Conservation (phyloP, 2,888 invertebrate genomes). For the Cosmia pyralina region DNA sequence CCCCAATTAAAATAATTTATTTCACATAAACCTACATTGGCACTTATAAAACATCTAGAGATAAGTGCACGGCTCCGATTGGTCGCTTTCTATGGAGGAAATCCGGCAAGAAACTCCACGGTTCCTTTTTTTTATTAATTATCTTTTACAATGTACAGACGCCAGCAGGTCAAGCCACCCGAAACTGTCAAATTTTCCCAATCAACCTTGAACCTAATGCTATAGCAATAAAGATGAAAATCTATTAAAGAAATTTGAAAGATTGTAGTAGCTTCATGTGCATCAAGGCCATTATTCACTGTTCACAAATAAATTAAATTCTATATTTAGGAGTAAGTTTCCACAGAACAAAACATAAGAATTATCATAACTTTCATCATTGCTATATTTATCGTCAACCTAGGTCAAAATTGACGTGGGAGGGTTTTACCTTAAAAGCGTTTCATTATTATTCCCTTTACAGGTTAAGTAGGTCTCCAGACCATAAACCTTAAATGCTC, state of each 20-base stretch:
- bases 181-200: too few species aligned
- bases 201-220: too few species aligned
- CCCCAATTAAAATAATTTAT: not conserved
- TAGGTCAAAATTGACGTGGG: constrained; percentile 29
- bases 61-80: too few species aligned
- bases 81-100: not conserved
- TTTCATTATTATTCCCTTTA: constrained; percentile 14
- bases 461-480: not conserved
- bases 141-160: too few species aligned
- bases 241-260: too few species aligned
- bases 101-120: too few species aligned
- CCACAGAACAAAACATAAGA: not conserved
- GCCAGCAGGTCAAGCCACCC: too few species aligned
- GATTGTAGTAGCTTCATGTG: too few species aligned
- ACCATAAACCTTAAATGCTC: not conserved
- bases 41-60: not conserved
- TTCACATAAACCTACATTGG: not conserved
- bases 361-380: constrained; percentile 35
- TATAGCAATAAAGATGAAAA: too few species aligned
- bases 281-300: too few species aligned
- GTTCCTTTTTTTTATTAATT: not conserved
- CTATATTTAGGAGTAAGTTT: not conserved
- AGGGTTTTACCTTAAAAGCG: not conserved
- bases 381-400: constrained; percentile 24
- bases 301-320: not conserved